phyloP scores from a whole-genome alignment of 1,140 invertebrate genomes.

The Halesus radiatus region DNA sequence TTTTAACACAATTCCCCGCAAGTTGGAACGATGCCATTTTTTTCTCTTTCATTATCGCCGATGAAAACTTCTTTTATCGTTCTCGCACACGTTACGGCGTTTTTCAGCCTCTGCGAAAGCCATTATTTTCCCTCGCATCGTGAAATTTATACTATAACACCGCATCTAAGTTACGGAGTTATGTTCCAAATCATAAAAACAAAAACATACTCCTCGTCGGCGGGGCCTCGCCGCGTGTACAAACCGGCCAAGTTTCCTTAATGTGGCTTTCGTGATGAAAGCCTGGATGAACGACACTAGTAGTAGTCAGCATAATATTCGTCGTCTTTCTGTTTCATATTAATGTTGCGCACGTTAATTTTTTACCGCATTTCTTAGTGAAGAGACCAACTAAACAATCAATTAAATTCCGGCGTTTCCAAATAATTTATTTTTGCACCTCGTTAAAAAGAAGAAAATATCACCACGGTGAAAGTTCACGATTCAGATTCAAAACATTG shows the following conservation, averaged over 20 bases:
- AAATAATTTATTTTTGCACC: too few relatives aligned
- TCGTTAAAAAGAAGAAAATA: too few relatives aligned
- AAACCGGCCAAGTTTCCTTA: constrained; percentile 1
- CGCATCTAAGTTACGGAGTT: neutral
- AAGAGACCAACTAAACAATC: too few relatives aligned
- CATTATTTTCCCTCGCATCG: neutral
- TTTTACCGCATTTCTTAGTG: too few relatives aligned
- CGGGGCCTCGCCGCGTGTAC: neutral
- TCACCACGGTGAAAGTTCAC: too few relatives aligned
- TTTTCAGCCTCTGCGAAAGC: constrained; percentile 8
- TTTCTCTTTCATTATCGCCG: constrained; percentile 7
- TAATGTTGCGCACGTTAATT: too few relatives aligned
- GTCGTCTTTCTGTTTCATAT: too few relatives aligned
- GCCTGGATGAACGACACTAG: neutral
- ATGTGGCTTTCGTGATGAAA: neutral
- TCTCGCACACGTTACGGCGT: neutral
- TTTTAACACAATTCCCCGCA: neutral
- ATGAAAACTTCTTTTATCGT: constrained; percentile 18
- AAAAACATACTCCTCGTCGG: constrained; percentile 5
- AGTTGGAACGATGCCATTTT: neutral
- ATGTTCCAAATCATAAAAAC: constrained; percentile 18
- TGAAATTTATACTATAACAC: constrained; percentile 5
- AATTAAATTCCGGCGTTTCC: too few relatives aligned
- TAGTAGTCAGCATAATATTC: too few relatives aligned
- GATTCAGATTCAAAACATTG: too few relatives aligned